phyloP scores from a whole-genome alignment of 2,888 invertebrate genomes.

The Pseudococcus jackbeardsleyi region DNA sequence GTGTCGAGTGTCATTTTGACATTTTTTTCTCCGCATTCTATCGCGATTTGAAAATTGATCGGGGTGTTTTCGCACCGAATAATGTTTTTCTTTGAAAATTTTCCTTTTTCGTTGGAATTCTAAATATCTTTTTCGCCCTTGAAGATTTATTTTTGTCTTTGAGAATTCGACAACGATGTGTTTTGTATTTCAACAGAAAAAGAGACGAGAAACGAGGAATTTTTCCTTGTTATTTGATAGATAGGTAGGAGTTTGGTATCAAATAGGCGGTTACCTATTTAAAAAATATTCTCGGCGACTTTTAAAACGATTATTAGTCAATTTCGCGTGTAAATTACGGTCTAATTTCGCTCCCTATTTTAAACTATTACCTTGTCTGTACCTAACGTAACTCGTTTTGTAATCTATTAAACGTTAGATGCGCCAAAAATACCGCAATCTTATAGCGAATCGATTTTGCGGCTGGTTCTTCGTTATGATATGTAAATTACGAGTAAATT shows the following conservation, averaged over 20 bases:
- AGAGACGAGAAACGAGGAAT: neutral
- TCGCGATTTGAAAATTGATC: neutral
- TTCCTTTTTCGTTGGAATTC: neutral
- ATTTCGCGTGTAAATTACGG: neutral
- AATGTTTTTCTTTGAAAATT: conserved; percentile 3
- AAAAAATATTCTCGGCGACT: too few relatives aligned
- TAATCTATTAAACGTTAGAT: conserved; percentile 25
- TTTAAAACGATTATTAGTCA: neutral
- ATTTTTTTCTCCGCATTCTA: neutral
- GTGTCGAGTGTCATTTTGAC: neutral
- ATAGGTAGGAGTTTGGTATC: too few relatives aligned
- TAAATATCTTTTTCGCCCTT: neutral
- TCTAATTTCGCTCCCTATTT: neutral
- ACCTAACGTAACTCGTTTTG: neutral
- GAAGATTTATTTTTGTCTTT: neutral
- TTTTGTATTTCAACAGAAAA: neutral
- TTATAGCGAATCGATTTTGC: conserved; percentile 19
- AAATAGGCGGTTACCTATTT: too few relatives aligned
- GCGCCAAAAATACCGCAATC: conserved; percentile 38
- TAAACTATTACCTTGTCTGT: neutral
- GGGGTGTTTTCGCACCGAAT: neutral
- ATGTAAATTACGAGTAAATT: conserved; percentile 43
- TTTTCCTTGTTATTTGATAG: too few relatives aligned
- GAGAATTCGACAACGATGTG: neutral
- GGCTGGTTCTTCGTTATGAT: neutral